These are phyloP conservation scores for Acipenser oxyrinchus DNA, from an alignment of 2,797 vertebrate genomes.

Conservation along the genomic window DNA sequence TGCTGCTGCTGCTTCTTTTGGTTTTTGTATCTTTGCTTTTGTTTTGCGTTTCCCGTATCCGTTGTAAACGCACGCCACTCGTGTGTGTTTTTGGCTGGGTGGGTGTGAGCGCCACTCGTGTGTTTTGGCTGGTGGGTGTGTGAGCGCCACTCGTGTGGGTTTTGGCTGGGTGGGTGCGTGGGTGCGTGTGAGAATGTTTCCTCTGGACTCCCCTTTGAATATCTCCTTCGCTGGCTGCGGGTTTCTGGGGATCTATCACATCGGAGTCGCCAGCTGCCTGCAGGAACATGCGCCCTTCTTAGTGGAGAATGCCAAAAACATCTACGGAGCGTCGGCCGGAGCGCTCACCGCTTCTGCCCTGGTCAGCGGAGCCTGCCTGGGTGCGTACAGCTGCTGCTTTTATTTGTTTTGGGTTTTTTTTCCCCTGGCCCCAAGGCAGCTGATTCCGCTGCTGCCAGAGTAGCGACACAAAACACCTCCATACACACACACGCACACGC, in stretches of 20 bases:
- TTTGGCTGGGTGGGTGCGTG: neutral
- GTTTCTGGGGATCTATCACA: constrained; percentile 89
- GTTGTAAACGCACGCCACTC: no score
- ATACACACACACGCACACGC: no score
- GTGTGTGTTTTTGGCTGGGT: no score
- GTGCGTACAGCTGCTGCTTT: constrained; percentile 46
- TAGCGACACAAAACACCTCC: no score
- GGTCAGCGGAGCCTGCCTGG: constrained; percentile 79
- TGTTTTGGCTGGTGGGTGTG: neutral
- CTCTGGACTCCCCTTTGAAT: constrained; percentile 79
- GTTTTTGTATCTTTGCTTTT: no score
- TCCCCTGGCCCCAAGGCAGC: no score
- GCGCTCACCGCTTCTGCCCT: constrained; percentile 82
- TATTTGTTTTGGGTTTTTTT: no score
- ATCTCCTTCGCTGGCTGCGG: constrained; percentile 96
- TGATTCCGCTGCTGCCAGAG: no score
- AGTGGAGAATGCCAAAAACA: constrained; percentile 75
- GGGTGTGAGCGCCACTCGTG: neutral
- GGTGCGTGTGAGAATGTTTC: constrained; percentile 67
- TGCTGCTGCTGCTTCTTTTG: no score
- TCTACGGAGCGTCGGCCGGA: constrained; percentile 91
- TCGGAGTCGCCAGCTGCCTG: constrained; percentile 90
- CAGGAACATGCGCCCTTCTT: constrained; percentile 84
- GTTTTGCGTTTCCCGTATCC: no score
- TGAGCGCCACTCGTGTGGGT: no score